Evolutionary conservation across 2,888 invertebrate species (phyloP), one percentile per base, ranked within the genome.

Genomic region (Lampropteryx suffumata): DNA sequence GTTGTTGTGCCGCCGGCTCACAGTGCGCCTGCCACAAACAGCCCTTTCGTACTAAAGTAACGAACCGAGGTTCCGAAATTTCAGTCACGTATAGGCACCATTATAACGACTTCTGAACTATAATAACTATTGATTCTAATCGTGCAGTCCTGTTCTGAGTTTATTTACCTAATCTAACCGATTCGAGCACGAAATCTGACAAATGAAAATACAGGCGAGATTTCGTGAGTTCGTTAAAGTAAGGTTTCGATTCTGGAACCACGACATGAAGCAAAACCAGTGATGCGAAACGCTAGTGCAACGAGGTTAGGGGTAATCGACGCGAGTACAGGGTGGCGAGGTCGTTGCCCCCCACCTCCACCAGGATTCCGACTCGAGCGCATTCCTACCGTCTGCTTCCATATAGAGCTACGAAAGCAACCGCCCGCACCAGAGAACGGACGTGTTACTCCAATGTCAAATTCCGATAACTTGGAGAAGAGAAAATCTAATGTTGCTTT

Each of bases 361-460:
- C 64, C 74, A 75, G 72, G 79, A 81, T 79, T 77, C 80, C 77
- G 73, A 73, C 76, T 76, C 69, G 76, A 78, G 77, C 77, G 74
- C 82, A 83, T 84, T 84, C 79, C 73, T 75, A 67, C 70, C 64
- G 66, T 65, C 44, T 53, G 47, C 40, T 42, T 63, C 62, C 69
- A 65, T 65, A 65, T 62, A 61, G 64, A 69, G 65, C 60, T 67
- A 70, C 65, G 69, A 73, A 71, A n/a, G n/a, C n/a, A n/a, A n/a
- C 57, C 59, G 55, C 58, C 64, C 61, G 59, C 67, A 52, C 40
- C 54, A 54, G 44, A 24, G 33, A 44, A 50, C 50, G 51, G 48
- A 55, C 55, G 47, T 48, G 55, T 48, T 51, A 51, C 44, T 51
- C 33, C 50, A 48, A 55, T 44, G 53, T 44, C 48, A 41, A 53